Conservation (phyloP, 1,140 invertebrate genomes). For the Nomia melanderi region DNA sequence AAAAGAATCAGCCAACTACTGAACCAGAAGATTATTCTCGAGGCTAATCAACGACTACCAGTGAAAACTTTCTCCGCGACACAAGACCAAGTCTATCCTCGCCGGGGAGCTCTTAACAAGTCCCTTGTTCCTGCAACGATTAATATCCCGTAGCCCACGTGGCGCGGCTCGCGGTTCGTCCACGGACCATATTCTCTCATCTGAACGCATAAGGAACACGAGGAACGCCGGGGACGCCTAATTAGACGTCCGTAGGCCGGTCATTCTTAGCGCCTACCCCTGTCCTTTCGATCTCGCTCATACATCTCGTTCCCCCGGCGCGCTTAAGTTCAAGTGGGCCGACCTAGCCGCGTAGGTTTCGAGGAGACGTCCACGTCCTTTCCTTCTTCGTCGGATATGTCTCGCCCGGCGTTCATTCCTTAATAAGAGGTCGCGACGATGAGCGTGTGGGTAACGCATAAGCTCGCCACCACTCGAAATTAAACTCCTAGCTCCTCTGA, state of each 20-base stretch:
- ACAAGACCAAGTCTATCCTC: neutral
- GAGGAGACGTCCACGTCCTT: slow-evolving; percentile 56
- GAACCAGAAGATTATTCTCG: neutral
- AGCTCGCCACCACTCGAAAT: too few relatives aligned
- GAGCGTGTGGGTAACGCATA: slow-evolving; percentile 51
- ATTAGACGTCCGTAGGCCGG: slow-evolving; percentile 68
- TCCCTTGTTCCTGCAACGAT: slow-evolving; percentile 33
- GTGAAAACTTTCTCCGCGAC: neutral
- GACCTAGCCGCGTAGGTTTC: slow-evolving; percentile 56
- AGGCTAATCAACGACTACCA: neutral
- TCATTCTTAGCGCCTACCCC: slow-evolving; percentile 61
- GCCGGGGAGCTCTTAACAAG: slow-evolving; percentile 34
- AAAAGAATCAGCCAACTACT: neutral
- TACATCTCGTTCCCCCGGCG: slow-evolving; percentile 40
- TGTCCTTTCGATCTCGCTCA: slow-evolving; percentile 39
- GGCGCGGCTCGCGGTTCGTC: slow-evolving; percentile 20
- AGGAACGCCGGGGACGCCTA: slow-evolving; percentile 57
- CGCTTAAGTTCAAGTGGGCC: slow-evolving; percentile 53
- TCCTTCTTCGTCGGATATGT: slow-evolving; percentile 57
- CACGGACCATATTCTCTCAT: slow-evolving; percentile 11
- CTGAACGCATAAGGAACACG: slow-evolving; percentile 39
- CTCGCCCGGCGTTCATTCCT: slow-evolving; percentile 59
- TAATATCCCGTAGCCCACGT: slow-evolving; percentile 41
- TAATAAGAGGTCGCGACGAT: slow-evolving; percentile 61
- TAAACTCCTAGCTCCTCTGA: too few relatives aligned